Evolutionary conservation across 2,888 invertebrate species (phyloP).

Genomic region (Apamea anceps): DNA sequence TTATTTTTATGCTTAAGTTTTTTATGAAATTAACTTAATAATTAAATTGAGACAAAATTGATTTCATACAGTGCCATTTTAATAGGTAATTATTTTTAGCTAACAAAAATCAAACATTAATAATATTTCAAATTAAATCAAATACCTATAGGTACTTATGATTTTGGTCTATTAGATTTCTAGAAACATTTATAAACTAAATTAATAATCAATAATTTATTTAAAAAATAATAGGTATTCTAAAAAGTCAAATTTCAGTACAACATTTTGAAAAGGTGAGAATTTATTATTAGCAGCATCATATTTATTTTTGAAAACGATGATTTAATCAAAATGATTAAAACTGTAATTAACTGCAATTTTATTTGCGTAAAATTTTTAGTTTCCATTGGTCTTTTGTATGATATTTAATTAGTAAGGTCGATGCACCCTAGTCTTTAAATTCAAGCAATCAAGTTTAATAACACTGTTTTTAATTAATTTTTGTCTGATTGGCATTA

Average conservation of each 20-base stretch:
- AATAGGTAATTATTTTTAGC: not conserved
- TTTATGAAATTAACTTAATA: not conserved
- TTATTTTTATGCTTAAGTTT: not conserved
- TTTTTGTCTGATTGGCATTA: not conserved
- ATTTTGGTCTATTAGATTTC: too few species aligned
- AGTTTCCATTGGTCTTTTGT: not conserved
- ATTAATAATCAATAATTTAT: not conserved
- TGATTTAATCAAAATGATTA: too few species aligned
- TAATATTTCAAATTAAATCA: not conserved
- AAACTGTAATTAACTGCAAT: too few species aligned
- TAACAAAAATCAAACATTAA: not conserved
- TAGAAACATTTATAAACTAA: not conserved
- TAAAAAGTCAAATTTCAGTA: not conserved
- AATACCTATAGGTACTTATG: too few species aligned
- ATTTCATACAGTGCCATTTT: not conserved
- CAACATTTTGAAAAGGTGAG: not conserved
- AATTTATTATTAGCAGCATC: not conserved
- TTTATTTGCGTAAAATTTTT: not conserved
- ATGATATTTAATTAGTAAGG: not conserved
- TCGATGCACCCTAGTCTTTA: not conserved
- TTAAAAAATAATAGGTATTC: not conserved
- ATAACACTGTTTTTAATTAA: slow-evolving; percentile 6
- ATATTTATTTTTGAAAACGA: not conserved
- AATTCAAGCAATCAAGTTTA: not conserved
- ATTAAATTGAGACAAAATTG: not conserved